These are phyloP conservation scores for Sicus ferrugineus DNA, from an alignment of 2,888 invertebrate species.

Conservation along the genomic window DNA sequence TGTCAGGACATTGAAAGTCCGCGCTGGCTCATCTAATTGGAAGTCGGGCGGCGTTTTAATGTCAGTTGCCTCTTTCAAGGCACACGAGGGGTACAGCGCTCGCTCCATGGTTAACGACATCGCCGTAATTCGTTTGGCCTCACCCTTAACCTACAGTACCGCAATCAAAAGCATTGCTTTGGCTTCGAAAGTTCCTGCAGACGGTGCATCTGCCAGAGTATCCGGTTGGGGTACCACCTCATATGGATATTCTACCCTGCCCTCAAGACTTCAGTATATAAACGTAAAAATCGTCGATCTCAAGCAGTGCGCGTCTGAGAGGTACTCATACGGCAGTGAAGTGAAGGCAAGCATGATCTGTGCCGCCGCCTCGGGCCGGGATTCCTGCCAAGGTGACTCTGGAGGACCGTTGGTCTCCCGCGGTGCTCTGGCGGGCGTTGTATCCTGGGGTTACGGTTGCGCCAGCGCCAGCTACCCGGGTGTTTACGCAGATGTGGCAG, in stretches of 20 bases:
- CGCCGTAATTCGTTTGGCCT: constrained; percentile 67
- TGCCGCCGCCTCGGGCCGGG: constrained; percentile 43
- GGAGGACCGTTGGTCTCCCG: constrained; percentile 54
- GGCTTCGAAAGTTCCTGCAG: constrained; percentile 48
- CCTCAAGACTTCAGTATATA: constrained; percentile 64
- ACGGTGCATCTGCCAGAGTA: constrained; percentile 38
- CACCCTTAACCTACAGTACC: constrained; percentile 61
- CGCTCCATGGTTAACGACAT: constrained; percentile 67
- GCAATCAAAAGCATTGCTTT: constrained; percentile 63
- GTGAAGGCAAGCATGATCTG: constrained; percentile 46
- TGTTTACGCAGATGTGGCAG: constrained; percentile 45
- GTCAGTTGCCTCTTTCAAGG: constrained; percentile 43
- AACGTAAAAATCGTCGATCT: constrained; percentile 62
- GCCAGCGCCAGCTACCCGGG: constrained; percentile 51
- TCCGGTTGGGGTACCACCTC: constrained; percentile 45
- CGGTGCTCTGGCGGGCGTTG: constrained; percentile 50
- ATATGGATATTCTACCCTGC: constrained; percentile 17
- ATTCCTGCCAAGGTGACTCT: constrained; percentile 52
- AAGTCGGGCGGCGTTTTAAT: constrained; percentile 47
- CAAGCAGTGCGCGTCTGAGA: constrained; percentile 58
- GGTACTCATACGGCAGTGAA: constrained; percentile 56
- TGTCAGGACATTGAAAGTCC: constrained; percentile 54
- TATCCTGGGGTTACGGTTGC: constrained; percentile 57
- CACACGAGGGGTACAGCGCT: constrained; percentile 61
- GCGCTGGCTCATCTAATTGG: constrained; percentile 68